Conservation (phyloP, 1,140 invertebrate species). For the Papilio xuthus region DNA sequence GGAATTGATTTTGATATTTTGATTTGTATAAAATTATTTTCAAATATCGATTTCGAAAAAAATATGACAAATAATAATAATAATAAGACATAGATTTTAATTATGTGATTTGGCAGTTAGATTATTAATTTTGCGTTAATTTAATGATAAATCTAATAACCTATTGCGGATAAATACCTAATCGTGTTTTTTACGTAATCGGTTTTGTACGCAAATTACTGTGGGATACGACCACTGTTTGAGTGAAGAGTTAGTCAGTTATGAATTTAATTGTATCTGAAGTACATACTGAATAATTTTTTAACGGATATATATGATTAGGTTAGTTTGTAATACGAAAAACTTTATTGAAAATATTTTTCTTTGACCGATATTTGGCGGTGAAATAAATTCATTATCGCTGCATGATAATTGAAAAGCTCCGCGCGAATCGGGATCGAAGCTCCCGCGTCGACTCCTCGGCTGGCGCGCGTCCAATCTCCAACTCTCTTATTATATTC, state of each 20-base stretch:
- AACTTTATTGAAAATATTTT: not conserved
- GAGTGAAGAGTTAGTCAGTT: no score
- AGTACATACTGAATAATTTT: not conserved
- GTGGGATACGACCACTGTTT: no score
- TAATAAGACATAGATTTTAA: not conserved
- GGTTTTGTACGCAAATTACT: no score
- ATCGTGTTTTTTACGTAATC: not conserved
- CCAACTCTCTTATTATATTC: slow-evolving; percentile 80
- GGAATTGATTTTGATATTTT: slow-evolving; percentile 21
- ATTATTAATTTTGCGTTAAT: no score
- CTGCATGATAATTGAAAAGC: slow-evolving; percentile 71
- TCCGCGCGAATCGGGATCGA: slow-evolving; percentile 62
- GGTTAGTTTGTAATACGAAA: not conserved
- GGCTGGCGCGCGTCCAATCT: slow-evolving; percentile 76
- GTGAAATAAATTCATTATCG: slow-evolving; percentile 56
- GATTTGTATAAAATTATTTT: not conserved
- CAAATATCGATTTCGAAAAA: not conserved
- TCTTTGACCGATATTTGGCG: not conserved
- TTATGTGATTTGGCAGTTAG: no score
- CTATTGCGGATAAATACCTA: not conserved
- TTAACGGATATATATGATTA: not conserved
- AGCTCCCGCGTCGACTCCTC: slow-evolving; percentile 61
- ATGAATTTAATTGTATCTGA: no score
- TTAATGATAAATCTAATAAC: no score
- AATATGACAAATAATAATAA: not conserved